phyloP scores from a whole-genome alignment of 2,888 invertebrate species.

The Drosophila cyrtoloma region DNA sequence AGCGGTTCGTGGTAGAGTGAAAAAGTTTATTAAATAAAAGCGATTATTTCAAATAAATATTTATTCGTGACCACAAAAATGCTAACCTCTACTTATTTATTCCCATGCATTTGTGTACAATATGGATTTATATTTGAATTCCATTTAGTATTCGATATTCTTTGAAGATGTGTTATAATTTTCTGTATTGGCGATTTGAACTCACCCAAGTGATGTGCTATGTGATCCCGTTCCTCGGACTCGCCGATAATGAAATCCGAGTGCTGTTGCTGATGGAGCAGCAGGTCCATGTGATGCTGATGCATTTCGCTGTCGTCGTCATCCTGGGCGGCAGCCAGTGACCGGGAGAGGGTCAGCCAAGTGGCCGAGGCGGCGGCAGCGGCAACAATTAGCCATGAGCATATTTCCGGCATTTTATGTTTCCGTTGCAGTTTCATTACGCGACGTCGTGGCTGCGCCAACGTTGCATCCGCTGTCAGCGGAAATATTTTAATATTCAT shows the following conservation, averaged over 20 bases:
- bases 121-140: not conserved
- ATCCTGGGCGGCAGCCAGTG: slow-evolving; percentile 70
- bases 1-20: no score
- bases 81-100: not conserved
- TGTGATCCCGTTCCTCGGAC: slow-evolving; percentile 82
- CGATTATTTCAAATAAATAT: not conserved
- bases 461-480: slow-evolving; percentile 70
- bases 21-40: not conserved
- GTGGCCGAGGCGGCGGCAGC: slow-evolving; percentile 65
- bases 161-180: not conserved
- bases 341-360: slow-evolving; percentile 63
- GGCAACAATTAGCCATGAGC: slow-evolving; percentile 82
- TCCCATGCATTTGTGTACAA: not conserved
- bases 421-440: slow-evolving; percentile 80
- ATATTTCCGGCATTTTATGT: slow-evolving; percentile 83
- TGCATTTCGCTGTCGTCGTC: slow-evolving; percentile 65
- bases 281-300: slow-evolving; percentile 69
- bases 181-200: slow-evolving; percentile 3
- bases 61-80: not conserved
- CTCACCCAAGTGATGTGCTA: slow-evolving; percentile 83
- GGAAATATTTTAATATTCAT: slow-evolving; percentile 77
- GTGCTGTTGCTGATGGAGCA: slow-evolving; percentile 74
- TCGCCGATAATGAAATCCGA: slow-evolving; percentile 77
- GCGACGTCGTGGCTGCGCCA: slow-evolving; percentile 42
- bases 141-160: not conserved